These are phyloP conservation scores for Lycodopsis pacificus DNA, from an alignment of 2,797 vertebrate genomes.

Conservation along the genomic window DNA sequence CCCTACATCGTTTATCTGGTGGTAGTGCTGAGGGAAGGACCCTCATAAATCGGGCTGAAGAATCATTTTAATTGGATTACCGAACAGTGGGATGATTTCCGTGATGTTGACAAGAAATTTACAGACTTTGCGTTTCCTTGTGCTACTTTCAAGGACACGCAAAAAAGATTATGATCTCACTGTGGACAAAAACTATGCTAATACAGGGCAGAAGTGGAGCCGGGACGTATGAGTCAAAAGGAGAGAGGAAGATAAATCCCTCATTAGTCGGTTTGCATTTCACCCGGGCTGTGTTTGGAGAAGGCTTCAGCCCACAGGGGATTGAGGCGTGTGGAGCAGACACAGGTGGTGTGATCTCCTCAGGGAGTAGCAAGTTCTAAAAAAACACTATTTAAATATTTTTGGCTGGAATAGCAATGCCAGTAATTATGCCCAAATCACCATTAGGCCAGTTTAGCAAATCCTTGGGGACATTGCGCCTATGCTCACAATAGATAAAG, in stretches of 20 bases:
- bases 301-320: conserved; percentile 67
- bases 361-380: conserved; percentile 55
- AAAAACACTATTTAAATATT: conserved; percentile 68
- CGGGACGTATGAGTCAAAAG: conserved; percentile 59
- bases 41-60: conserved; percentile 65
- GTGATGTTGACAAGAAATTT: conserved; percentile 58
- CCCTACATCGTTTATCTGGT: conserved; percentile 62
- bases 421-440: conserved; percentile 63
- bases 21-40: conserved; percentile 36
- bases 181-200: conserved; percentile 74
- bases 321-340: conserved; percentile 54
- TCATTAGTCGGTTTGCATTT: conserved; percentile 80
- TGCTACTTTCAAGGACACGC: conserved; percentile 75
- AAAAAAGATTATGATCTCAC: conserved; percentile 75
- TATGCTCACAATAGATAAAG: conserved; percentile 31
- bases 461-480: conserved; percentile 41
- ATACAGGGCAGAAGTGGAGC: conserved; percentile 66
- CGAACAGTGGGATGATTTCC: conserved; percentile 57
- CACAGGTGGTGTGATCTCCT: conserved; percentile 68
- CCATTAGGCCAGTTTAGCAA: conserved; percentile 35
- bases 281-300: conserved; percentile 68
- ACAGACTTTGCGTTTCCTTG: conserved; percentile 65
- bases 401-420: conserved; percentile 49
- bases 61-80: conserved; percentile 79
- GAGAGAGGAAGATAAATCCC: conserved; percentile 70